These are phyloP conservation scores for Etheostoma cragini DNA, from an alignment of 2,113 vertebrate species.

Conservation along the genomic window DNA sequence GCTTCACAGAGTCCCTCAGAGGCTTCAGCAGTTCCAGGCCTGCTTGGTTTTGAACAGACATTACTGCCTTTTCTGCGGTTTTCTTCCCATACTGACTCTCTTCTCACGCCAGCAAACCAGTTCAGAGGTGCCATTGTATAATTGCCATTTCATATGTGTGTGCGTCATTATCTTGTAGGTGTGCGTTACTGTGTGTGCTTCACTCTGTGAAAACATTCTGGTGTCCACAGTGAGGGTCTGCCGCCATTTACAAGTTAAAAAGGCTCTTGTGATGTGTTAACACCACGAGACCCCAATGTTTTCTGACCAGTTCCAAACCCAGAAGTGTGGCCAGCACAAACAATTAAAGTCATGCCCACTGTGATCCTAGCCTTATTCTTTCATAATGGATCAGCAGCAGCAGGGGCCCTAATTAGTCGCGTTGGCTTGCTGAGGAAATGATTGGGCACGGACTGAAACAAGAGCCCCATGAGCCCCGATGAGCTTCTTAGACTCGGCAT, in stretches of 20 bases:
- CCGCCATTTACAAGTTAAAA: conserved; percentile 53
- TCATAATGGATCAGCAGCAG: conserved; percentile 74
- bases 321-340: conserved; percentile 69
- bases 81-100: conserved; percentile 34
- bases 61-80: conserved; percentile 34
- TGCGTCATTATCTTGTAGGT: conserved; percentile 18
- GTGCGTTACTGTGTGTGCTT: not conserved
- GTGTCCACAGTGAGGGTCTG: conserved; percentile 48
- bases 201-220: conserved; percentile 12
- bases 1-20: conserved; percentile 60
- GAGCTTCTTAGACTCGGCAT: conserved; percentile 58
- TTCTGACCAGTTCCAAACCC: conserved; percentile 46
- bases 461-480: conserved; percentile 41
- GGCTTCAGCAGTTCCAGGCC: conserved; percentile 49
- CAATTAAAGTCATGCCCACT: conserved; percentile 76
- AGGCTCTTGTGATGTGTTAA: conserved; percentile 61
- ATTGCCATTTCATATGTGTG: conserved; percentile 34
- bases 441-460: conserved; percentile 62
- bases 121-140: conserved; percentile 48
- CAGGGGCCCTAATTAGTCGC: conserved; percentile 74
- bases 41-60: conserved; percentile 56
- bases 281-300: conserved; percentile 7
- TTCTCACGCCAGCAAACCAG: conserved; percentile 54
- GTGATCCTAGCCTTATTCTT: conserved; percentile 72
- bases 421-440: conserved; percentile 69